These are phyloP conservation scores for Oedothorax gibbosus DNA, from an alignment of 1,140 invertebrate species.

Conservation along the genomic window DNA sequence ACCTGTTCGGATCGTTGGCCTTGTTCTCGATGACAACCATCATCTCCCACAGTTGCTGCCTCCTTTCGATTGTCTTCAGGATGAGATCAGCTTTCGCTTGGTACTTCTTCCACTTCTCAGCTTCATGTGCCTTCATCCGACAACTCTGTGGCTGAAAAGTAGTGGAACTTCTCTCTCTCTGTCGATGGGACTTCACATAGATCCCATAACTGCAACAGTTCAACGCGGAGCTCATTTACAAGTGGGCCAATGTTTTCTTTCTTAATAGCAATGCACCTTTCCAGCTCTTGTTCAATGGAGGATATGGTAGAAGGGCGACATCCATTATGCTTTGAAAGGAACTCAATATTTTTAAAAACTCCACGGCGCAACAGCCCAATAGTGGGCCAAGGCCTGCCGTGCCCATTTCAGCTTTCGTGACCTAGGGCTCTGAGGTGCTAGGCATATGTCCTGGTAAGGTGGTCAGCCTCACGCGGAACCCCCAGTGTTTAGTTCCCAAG, in stretches of 20 bases:
- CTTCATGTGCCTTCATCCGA: slow-evolving; percentile 81
- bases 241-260: slow-evolving; percentile 77
- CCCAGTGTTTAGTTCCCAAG: too few relatives aligned
- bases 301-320: slow-evolving; percentile 71
- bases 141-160: slow-evolving; percentile 71
- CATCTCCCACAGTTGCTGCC: slow-evolving; percentile 76
- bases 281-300: slow-evolving; percentile 74
- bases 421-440: too few relatives aligned
- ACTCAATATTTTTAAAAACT: too few relatives aligned
- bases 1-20: slow-evolving; percentile 81
- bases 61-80: slow-evolving; percentile 71
- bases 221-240: slow-evolving; percentile 76
- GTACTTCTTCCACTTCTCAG: slow-evolving; percentile 75
- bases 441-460: too few relatives aligned
- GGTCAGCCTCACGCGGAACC: too few relatives aligned
- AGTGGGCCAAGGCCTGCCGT: too few relatives aligned
- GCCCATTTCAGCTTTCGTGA: too few relatives aligned
- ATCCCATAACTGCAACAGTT: slow-evolving; percentile 79
- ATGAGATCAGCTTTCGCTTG: slow-evolving; percentile 77
- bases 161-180: slow-evolving; percentile 76
- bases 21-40: slow-evolving; percentile 78
- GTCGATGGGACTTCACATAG: slow-evolving; percentile 76
- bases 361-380: too few relatives aligned
- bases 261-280: slow-evolving; percentile 75
- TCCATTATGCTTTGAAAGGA: slow-evolving; percentile 71